A percentile compares a stretch with the other conserved stretches of the same genome.
These are phyloP conservation scores for Ailurus styani DNA, from an alignment of 2,113 vertebrate genomes.

Conservation along the genomic window DNA sequence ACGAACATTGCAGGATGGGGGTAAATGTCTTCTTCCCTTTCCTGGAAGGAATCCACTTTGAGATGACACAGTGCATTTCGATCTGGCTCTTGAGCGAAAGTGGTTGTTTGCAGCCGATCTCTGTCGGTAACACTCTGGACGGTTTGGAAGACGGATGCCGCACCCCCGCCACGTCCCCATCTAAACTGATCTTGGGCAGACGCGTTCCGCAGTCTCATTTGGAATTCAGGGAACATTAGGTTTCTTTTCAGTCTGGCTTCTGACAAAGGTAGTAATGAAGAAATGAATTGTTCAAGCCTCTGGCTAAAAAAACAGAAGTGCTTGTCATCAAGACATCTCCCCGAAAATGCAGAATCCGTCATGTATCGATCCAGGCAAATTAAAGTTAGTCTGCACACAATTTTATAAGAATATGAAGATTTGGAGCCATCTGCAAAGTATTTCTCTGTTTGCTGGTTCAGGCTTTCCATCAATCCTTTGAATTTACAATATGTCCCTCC, in stretches of 20 bases:
- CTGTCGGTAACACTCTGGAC: too few relatives aligned
- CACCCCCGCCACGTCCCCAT: fast-evolving
- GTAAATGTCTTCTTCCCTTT: neutral
- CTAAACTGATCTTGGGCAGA: neutral
- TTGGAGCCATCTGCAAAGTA: fast-evolving
- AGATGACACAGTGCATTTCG: neutral
- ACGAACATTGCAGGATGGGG: neutral
- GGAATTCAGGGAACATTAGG: neutral
- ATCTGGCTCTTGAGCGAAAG: too few relatives aligned
- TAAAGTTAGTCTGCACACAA: neutral
- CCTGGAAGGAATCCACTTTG: neutral
- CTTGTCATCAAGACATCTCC: neutral
- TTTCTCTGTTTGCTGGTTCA: neutral
- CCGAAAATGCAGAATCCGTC: neutral
- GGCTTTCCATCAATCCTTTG: neutral
- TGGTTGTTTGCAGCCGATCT: neutral
- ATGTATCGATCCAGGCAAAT: constrained; percentile 5
- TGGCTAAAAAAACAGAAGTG: neutral
- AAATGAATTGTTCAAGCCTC: neutral
- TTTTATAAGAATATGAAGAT: neutral
- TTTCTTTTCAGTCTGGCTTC: neutral
- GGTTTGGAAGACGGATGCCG: fast-evolving
- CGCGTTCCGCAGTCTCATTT: neutral
- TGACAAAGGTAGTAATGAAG: neutral
- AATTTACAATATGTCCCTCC: fast-evolving